Conservation (phyloP, 2,797 vertebrate genomes). For the Bovichtus diacanthus region DNA sequence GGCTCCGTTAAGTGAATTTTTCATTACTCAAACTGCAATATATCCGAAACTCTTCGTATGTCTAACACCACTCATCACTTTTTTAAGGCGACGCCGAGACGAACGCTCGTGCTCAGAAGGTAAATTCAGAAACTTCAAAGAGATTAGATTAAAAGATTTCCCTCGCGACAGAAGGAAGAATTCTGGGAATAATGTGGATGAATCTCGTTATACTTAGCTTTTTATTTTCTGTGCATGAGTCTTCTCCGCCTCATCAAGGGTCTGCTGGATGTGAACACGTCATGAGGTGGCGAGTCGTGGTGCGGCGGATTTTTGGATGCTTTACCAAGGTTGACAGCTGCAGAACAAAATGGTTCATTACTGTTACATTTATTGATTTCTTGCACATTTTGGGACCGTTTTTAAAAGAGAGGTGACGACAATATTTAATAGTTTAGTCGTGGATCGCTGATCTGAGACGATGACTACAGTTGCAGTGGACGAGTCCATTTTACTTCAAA, state of each 20-base stretch:
- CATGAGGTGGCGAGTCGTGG: too few species aligned
- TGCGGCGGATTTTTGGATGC: constrained; percentile 28
- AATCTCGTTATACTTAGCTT: constrained; percentile 51
- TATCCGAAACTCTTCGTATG: constrained; percentile 44
- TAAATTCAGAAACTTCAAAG: neutral
- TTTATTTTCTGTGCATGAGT: constrained; percentile 39
- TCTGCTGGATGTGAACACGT: constrained; percentile 29
- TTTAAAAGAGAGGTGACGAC: neutral
- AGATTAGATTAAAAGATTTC: constrained; percentile 21
- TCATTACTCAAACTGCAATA: constrained; percentile 58
- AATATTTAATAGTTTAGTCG: constrained; percentile 17
- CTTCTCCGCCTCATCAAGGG: constrained; percentile 24
- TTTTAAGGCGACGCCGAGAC: constrained; percentile 19
- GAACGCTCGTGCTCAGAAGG: constrained; percentile 23
- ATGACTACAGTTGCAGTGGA: constrained; percentile 8
- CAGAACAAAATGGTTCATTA: constrained; percentile 60
- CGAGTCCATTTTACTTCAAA: neutral
- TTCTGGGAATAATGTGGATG: constrained; percentile 47
- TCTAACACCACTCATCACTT: constrained; percentile 45
- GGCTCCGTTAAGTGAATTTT: constrained; percentile 55
- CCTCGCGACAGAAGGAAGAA: constrained; percentile 32
- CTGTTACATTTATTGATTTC: constrained; percentile 55
- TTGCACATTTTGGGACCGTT: constrained; percentile 47
- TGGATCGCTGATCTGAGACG: neutral
- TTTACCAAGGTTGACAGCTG: constrained; percentile 44